These are phyloP conservation scores for Ctenopoma kingsleyae DNA, from an alignment of 2,797 vertebrate genomes.

Conservation along the genomic window DNA sequence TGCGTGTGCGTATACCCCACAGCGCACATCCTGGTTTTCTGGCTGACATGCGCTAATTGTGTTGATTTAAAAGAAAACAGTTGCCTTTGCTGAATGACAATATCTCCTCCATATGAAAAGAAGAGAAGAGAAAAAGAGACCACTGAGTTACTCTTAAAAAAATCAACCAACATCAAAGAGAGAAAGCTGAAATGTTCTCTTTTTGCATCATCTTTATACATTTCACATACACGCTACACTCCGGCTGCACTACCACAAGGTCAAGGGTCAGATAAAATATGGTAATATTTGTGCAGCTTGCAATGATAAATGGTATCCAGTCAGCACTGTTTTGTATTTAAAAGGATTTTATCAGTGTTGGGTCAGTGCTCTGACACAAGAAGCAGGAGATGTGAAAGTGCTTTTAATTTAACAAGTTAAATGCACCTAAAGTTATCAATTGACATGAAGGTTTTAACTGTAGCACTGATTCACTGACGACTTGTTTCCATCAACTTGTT, in stretches of 20 bases:
- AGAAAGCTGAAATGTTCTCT: not conserved
- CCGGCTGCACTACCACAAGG: not conserved
- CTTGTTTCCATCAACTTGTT: slow-evolving; percentile 18
- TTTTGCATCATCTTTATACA: slow-evolving; percentile 14
- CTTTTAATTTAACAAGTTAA: not conserved
- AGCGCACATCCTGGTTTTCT: slow-evolving; percentile 44
- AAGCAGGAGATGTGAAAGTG: not conserved
- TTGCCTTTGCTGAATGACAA: slow-evolving; percentile 42
- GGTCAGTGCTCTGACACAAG: slow-evolving; percentile 8
- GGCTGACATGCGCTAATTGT: slow-evolving; percentile 31
- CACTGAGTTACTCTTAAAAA: slow-evolving; percentile 11
- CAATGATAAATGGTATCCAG: not conserved
- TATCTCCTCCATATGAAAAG: slow-evolving; percentile 19
- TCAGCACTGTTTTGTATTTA: not conserved
- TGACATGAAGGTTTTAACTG: slow-evolving; percentile 19
- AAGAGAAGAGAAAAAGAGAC: slow-evolving; percentile 16
- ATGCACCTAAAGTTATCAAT: not conserved
- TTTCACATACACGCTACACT: slow-evolving; percentile 8
- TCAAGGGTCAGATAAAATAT: slow-evolving; percentile 1
- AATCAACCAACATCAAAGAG: not conserved
- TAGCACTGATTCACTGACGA: slow-evolving; percentile 21
- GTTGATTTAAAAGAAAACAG: slow-evolving; percentile 56
- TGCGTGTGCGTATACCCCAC: not conserved
- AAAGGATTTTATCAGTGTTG: slow-evolving; percentile 13
- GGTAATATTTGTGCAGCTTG: not conserved